Conservation (phyloP, 2,888 invertebrate genomes). For the Drosophila setosimentum region DNA sequence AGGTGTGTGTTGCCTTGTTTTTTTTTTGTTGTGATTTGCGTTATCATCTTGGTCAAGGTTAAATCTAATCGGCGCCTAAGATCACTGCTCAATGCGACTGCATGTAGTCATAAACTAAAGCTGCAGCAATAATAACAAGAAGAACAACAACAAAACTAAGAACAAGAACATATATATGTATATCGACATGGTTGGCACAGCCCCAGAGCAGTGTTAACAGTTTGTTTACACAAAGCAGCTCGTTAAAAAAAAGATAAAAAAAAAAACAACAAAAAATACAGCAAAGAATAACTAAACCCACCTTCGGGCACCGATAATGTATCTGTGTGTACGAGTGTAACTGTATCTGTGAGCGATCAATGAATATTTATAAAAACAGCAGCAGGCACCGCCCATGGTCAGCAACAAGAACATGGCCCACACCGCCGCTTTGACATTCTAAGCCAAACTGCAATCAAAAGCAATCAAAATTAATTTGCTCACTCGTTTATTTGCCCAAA, state of each 20-base stretch:
- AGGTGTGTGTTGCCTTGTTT: constrained; percentile 25
- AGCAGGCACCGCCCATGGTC: constrained; percentile 75
- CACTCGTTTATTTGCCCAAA: constrained; percentile 58
- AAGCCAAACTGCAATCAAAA: constrained; percentile 62
- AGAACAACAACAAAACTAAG: constrained; percentile 31
- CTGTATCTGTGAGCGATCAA: constrained; percentile 55
- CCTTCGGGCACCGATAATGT: constrained; percentile 46
- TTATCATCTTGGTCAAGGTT: constrained; percentile 84
- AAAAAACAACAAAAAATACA: constrained; percentile 26
- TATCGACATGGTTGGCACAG: constrained; percentile 17
- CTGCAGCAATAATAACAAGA: constrained; percentile 30
- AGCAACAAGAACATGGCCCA: constrained; percentile 72
- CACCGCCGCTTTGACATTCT: constrained; percentile 45
- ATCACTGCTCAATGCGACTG: constrained; percentile 64
- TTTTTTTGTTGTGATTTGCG: constrained; percentile 41
- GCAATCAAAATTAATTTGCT: constrained; percentile 79
- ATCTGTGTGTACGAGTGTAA: constrained; percentile 22
- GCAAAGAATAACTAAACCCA: constrained; percentile 42
- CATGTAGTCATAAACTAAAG: constrained; percentile 66
- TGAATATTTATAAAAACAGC: constrained; percentile 68
- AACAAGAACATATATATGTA: constrained; percentile 58
- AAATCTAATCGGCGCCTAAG: constrained; percentile 77
- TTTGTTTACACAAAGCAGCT: constrained; percentile 77
- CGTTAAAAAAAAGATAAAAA: constrained; percentile 58
- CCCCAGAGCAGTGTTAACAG: constrained; percentile 69